Evolutionary conservation across 2,797 vertebrate genomes (phyloP), one percentile per base, ranked within the genome.

Genomic region (Heliangelus exortis): DNA sequence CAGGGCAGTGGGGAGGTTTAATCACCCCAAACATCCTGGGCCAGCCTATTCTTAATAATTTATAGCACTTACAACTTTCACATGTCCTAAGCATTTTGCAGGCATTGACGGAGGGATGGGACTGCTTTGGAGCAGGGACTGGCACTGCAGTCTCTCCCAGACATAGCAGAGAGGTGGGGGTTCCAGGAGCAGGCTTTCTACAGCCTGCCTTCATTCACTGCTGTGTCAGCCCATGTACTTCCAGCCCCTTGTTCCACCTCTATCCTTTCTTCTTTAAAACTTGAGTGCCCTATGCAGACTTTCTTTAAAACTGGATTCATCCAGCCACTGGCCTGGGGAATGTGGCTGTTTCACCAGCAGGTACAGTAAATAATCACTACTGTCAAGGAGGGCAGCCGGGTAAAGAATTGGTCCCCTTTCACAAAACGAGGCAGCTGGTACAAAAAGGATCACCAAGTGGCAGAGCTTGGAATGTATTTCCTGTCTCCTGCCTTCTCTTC

Each of bases 381-480:
- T 19, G 59, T 41, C 48, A 66, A 22, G 39, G n/a, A 54, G 54
- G 36, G 36, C 17, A 85, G 53, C 33, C 17, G 26, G 45, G 61
- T 33, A 58, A 80, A 43, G 59, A 84, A 48, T n/a, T 15, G 34
- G 41, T 69, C 73, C 43, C 15, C 9, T 86, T 55, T 66, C 81
- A 66, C 51, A 79, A 78, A 78, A 88, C 12, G 59, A 86, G 43
- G 73, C n/a, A 90, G 47, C 79, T 90, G 76, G 66, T 77, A 83
- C 14, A 23, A 39, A 41, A 50, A 69, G 8, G 36, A 62, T 1
- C 62, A 20, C 17, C 84, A 72, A 75, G 79, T 84, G 51, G 58
- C 76, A 58, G 53, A 73, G 58, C 43, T 84, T 73, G 29, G 58
- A 95, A 43, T 5, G 4, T 21, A 14, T 39, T 76, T 87, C 34